phyloP scores from a whole-genome alignment of 2,113 vertebrate species.

The Leiothrix lutea region DNA sequence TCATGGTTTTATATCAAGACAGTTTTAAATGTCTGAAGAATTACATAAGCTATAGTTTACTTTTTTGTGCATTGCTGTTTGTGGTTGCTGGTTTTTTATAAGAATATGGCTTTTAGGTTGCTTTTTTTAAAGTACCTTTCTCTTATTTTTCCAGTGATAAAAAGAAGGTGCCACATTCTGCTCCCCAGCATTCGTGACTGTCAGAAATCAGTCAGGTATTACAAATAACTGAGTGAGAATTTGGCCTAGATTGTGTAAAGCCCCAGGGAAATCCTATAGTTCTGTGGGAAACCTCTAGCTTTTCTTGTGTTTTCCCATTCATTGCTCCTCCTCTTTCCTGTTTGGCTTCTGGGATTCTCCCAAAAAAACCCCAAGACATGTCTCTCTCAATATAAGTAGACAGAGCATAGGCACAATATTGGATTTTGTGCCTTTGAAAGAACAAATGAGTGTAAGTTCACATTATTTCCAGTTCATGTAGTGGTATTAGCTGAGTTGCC shows the following conservation, averaged over 20 bases:
- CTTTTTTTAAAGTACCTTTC: neutral
- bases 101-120: neutral
- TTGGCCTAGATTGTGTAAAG: neutral
- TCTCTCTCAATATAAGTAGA: neutral
- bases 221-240: neutral
- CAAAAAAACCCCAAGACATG: neutral
- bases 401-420: neutral
- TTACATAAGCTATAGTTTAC: neutral
- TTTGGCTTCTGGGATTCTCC: neutral
- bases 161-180: neutral
- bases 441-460: neutral
- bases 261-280: constrained; percentile 12
- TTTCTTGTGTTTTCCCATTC: neutral
- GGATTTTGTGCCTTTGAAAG: neutral
- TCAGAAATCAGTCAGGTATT: neutral
- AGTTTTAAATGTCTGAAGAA: neutral
- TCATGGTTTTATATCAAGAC: neutral
- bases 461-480: neutral
- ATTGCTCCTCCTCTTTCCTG: constrained; percentile 22
- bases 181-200: neutral
- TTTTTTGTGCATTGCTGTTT: neutral
- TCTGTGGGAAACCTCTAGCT: constrained; percentile 31
- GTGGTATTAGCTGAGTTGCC: neutral
- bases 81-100: neutral
- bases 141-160: neutral